These are phyloP conservation scores for Sitta europaea DNA, from an alignment of 2,113 vertebrate species.

Conservation along the genomic window DNA sequence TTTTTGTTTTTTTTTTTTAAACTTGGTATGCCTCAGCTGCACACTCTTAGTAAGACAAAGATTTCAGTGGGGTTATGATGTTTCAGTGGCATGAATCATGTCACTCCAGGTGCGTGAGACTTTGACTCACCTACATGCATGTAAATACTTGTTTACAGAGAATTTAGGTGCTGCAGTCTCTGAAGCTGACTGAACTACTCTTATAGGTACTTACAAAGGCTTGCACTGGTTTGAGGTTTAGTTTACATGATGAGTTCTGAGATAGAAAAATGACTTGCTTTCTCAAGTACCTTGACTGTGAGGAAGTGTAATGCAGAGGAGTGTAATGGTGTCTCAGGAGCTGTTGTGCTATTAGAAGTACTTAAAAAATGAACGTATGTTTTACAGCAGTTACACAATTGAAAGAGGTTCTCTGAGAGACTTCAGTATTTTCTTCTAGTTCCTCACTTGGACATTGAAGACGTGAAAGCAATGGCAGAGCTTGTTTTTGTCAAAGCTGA, in stretches of 20 bases:
- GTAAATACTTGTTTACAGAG: background rate
- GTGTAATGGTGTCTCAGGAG: background rate
- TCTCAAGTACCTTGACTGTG: background rate
- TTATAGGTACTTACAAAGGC: background rate
- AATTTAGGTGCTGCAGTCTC: background rate
- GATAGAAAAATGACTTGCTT: background rate
- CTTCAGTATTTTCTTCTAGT: background rate
- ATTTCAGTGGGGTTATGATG: background rate
- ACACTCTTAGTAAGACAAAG: rapidly evolving
- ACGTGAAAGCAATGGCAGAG: background rate
- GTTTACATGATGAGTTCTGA: background rate
- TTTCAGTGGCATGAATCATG: background rate
- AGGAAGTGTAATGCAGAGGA: background rate
- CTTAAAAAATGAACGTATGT: rapidly evolving
- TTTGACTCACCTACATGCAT: background rate
- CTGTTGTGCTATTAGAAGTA: background rate
- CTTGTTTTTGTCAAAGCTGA: conserved; percentile 6
- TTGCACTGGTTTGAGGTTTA: background rate
- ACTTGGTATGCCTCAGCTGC: background rate
- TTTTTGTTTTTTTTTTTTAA: background rate
- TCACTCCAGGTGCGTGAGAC: background rate
- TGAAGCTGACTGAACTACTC: background rate
- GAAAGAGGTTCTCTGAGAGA: background rate
- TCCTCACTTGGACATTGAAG: background rate
- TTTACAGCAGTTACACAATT: background rate